A percentile compares a stretch with the other conserved stretches of the same genome.
Conservation (phyloP, 2,797 vertebrate genomes). For the Cephalopachus bancanus region DNA sequence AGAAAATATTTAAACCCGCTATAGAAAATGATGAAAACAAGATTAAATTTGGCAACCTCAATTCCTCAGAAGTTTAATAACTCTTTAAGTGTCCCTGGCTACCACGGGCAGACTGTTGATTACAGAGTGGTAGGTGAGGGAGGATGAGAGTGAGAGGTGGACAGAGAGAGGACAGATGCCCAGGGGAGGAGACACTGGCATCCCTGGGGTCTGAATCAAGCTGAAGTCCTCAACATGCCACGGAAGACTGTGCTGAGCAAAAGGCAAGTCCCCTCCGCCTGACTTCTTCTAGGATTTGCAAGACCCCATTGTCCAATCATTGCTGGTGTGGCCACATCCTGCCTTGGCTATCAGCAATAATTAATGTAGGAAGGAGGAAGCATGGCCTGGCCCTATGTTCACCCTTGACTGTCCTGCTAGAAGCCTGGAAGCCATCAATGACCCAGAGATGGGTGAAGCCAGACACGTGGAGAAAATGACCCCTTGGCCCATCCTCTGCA, state of each 20-base stretch:
- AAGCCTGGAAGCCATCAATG: slow-evolving; percentile 50
- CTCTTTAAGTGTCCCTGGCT: not conserved
- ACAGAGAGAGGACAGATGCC: not conserved
- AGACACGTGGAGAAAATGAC: not conserved
- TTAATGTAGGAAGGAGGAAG: slow-evolving; percentile 30
- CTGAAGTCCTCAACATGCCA: not conserved
- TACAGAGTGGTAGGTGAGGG: not conserved
- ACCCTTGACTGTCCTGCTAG: not conserved
- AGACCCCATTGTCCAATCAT: slow-evolving; percentile 35
- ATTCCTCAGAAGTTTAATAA: slow-evolving; percentile 13
- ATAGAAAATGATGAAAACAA: not conserved
- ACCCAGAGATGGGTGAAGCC: not conserved
- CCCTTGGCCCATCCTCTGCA: not conserved
- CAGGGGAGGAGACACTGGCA: not conserved
- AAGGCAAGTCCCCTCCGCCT: not conserved
- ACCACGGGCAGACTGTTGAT: not conserved
- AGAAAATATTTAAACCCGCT: not conserved
- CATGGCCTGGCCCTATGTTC: slow-evolving; percentile 26
- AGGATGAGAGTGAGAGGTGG: not conserved
- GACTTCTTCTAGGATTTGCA: slow-evolving; percentile 7
- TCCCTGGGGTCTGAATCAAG: slow-evolving; percentile 22
- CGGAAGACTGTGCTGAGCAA: not conserved
- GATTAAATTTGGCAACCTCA: not conserved
- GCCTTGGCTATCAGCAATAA: slow-evolving; percentile 28
- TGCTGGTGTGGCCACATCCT: not conserved